Evolutionary conservation across 1,140 invertebrate genomes (phyloP), one percentile per base, ranked within the genome.

Genomic region (Drosophila arizonae): DNA sequence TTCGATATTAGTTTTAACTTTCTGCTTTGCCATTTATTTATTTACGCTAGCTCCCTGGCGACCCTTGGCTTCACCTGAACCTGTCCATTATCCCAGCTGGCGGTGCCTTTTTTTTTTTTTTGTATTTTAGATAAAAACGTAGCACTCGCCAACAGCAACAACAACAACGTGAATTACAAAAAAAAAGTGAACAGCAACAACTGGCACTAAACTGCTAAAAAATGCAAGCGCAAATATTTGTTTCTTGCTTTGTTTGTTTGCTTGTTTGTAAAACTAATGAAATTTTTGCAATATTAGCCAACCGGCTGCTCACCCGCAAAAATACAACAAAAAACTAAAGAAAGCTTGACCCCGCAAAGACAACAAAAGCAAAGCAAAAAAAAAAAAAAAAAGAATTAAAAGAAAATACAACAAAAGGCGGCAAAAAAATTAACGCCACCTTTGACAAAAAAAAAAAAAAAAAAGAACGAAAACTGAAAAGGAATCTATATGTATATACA

Each of bases 261-360:
- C 81, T 87, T 86, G 81, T 86, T 86, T 86, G 81, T 81, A 87
- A 86, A 86, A 86, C 81, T 86, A 86, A 86, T 87, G 81, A 86
- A 86, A 86, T 86, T 86, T 86, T 81, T 87, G 81, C 81, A 79
- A 85, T 85, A 85, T 86, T 85, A 79, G 77, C 80, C 76, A 73
- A 67, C 66, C 77, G 77, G 77, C 75, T 54, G 71, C 74, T 74
- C 66, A 87, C 75, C 82, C 73, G 58, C 72, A 71, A 81, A 81
- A 65, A 81, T 26, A 72, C 76, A 79, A 75, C 72, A 80, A 60
- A 60, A 63, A 73, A 80, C 56, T 65, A 68, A 86, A 75, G 56
- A 61, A 60, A 77, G 57, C 58, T 86, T 86, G 76, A 86, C 76
- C 79, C 68, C 72, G 68, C 66, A 76, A 68, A 45, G 51, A 58